Conservation (phyloP, 2,888 invertebrate genomes). For the Alloplasta piceator region DNA sequence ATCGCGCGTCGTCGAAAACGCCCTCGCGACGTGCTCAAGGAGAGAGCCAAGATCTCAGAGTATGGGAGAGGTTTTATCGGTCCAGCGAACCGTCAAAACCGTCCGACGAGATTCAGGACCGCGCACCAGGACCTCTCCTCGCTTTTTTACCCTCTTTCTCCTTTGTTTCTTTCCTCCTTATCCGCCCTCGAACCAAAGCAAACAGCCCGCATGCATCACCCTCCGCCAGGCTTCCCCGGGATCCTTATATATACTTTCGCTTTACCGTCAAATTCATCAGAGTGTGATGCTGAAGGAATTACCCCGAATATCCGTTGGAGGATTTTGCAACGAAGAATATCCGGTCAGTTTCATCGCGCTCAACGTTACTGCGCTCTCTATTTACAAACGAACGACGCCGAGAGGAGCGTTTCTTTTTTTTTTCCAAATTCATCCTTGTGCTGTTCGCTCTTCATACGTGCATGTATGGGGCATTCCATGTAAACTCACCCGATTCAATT, state of each 20-base stretch:
- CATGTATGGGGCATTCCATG: too few relatives aligned
- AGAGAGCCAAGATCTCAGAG: constrained; percentile 12
- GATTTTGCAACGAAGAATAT: not conserved
- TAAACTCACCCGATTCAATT: too few relatives aligned
- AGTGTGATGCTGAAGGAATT: constrained; percentile 19
- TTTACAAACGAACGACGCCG: constrained; percentile 29
- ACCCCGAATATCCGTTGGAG: not conserved
- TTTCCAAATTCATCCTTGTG: too few relatives aligned
- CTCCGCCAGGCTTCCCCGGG: not conserved
- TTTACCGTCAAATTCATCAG: constrained; percentile 1
- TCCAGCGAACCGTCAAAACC: constrained; percentile 49
- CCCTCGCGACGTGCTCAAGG: constrained; percentile 24
- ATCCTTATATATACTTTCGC: not conserved
- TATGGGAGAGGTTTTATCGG: constrained; percentile 65
- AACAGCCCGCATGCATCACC: constrained; percentile 57
- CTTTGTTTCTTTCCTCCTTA: constrained; percentile 55
- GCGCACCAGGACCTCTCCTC: constrained; percentile 60
- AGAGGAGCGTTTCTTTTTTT: not conserved
- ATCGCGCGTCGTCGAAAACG: constrained; percentile 41
- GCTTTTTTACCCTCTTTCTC: constrained; percentile 48
- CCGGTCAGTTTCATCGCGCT: not conserved
- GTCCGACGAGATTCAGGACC: constrained; percentile 53
- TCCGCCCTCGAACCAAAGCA: constrained; percentile 25
- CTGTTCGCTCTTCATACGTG: too few relatives aligned
- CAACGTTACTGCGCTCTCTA: constrained; percentile 10